Evolutionary conservation across 2,797 vertebrate species (phyloP).

Genomic region (Graptemys geographica): DNA sequence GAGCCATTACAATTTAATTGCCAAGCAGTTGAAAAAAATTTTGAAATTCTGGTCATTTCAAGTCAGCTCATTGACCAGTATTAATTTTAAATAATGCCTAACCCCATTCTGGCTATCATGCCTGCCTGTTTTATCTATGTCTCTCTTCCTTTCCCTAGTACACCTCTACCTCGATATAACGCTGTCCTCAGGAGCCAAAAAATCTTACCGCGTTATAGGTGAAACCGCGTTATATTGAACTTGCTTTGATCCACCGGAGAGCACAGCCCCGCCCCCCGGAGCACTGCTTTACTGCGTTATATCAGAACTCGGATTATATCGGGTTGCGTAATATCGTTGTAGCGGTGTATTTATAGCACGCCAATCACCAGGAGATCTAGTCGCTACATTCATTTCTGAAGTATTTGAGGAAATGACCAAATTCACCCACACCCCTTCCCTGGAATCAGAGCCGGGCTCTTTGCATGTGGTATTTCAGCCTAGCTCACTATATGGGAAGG

Average conservation of each 20-base stretch:
- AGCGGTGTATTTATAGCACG: not conserved
- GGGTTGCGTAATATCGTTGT: too few species aligned
- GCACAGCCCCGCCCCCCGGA: too few species aligned
- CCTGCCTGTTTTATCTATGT: not conserved
- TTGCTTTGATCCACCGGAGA: too few species aligned
- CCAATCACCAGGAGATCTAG: not conserved
- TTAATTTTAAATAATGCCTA: not conserved
- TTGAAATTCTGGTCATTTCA: not conserved
- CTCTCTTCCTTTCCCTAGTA: not conserved
- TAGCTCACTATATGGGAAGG: slow-evolving; percentile 17
- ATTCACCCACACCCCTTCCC: not conserved
- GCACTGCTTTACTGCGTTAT: too few species aligned
- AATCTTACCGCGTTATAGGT: too few species aligned
- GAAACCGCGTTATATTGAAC: too few species aligned
- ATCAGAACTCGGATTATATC: too few species aligned
- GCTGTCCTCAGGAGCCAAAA: too few species aligned
- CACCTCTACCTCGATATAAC: too few species aligned
- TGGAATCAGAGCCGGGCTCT: slow-evolving; percentile 3
- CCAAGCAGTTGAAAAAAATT: not conserved
- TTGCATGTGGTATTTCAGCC: not conserved
- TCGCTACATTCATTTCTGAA: not conserved
- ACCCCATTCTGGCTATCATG: not conserved
- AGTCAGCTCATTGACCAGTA: not conserved
- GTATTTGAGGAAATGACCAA: not conserved
- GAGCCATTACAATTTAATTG: rapidly evolving